Conservation (phyloP, 2,888 invertebrate genomes). For the Napeogenes sylphis region DNA sequence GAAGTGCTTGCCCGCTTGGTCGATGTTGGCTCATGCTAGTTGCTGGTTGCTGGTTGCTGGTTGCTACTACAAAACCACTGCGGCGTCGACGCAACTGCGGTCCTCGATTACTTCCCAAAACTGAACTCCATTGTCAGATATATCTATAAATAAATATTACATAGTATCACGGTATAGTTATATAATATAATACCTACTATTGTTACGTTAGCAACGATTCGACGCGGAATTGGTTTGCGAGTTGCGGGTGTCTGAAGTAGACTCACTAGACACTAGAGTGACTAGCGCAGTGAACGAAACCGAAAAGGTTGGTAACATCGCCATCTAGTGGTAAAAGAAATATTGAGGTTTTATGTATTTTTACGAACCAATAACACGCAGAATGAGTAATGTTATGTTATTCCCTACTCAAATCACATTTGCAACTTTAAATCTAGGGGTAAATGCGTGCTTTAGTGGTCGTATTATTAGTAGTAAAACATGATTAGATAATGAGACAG, state of each 20-base stretch:
- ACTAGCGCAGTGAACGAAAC: slow-evolving; percentile 23
- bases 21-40: slow-evolving; percentile 68
- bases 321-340: slow-evolving; percentile 24
- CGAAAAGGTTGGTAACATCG: slow-evolving; percentile 22
- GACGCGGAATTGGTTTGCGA: slow-evolving; percentile 25
- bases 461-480: too few species aligned
- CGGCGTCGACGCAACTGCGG: slow-evolving; percentile 46
- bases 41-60: slow-evolving; percentile 50
- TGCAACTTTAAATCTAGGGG: too few species aligned
- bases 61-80: slow-evolving; percentile 51
- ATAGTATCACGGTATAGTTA: slow-evolving; percentile 29
- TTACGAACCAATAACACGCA: slow-evolving; percentile 12
- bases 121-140: slow-evolving; percentile 28
- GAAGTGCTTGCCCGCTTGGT: slow-evolving; percentile 67
- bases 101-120: slow-evolving; percentile 28
- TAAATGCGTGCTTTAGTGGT: too few species aligned
- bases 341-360: slow-evolving; percentile 11
- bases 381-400: slow-evolving; percentile 15
- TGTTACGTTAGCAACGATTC: slow-evolving; percentile 32
- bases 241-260: slow-evolving; percentile 16
- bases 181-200: slow-evolving; percentile 26
- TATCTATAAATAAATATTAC: slow-evolving; percentile 35
- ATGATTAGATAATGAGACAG: neutral
- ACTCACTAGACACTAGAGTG: neutral
- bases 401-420: neutral